A percentile compares a stretch with the other conserved stretches of the same genome.
These are phyloP conservation scores for Phalacrocorax pelagicus DNA, from an alignment of 2,113 vertebrate species.

Conservation along the genomic window DNA sequence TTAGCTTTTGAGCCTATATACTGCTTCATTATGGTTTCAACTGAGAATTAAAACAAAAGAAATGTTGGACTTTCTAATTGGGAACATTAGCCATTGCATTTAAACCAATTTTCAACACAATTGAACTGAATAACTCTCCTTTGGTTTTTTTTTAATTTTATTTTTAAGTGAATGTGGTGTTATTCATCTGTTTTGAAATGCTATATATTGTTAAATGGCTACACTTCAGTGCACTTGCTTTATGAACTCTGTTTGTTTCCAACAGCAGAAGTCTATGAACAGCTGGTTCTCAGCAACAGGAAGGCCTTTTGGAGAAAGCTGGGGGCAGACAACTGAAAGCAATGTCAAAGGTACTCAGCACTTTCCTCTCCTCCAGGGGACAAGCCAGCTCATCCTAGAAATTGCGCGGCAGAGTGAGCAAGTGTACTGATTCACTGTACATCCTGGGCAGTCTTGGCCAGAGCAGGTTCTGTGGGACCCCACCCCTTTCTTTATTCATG, in stretches of 20 bases:
- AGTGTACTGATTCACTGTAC: not conserved
- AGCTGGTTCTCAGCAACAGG: not conserved
- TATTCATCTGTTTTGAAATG: not conserved
- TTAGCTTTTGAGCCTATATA: not conserved
- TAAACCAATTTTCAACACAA: not conserved
- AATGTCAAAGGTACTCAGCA: not conserved
- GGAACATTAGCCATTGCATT: not conserved
- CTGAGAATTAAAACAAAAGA: constrained; percentile 48
- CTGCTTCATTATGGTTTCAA: constrained; percentile 16
- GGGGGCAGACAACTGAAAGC: not conserved
- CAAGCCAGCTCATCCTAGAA: not conserved
- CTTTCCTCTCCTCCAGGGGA: not conserved
- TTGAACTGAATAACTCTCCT: not conserved
- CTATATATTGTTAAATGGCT: not conserved
- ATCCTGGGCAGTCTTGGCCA: constrained; percentile 27
- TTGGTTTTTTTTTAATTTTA: not conserved
- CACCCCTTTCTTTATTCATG: not conserved
- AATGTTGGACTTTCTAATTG: not conserved
- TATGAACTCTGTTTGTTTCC: not conserved
- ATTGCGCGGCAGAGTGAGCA: not conserved
- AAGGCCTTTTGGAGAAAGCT: constrained; percentile 2
- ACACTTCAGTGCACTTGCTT: not conserved
- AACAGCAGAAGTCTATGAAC: not conserved
- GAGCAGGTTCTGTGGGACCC: not conserved
- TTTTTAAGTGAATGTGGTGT: not conserved